Conservation (phyloP, 1,140 invertebrate species). For the Melipona quadrifasciata region DNA sequence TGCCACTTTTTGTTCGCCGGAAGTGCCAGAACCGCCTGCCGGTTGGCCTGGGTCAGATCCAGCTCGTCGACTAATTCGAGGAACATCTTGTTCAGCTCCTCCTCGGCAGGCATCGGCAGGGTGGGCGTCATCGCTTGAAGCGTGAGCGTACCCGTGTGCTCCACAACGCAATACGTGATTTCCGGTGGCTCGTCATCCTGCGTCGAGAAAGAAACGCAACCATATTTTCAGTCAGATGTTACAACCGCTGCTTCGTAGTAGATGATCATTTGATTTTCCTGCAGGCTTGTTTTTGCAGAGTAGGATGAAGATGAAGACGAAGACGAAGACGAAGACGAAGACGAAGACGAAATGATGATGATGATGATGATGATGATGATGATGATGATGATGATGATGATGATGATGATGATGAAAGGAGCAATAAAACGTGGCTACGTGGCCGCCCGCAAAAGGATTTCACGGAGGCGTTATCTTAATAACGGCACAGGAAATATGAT, state of each 20-base stretch:
- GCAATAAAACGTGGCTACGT: neutral
- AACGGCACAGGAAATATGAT: neutral
- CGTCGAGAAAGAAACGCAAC: slow-evolving; percentile 65
- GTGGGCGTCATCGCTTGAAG: slow-evolving; percentile 93
- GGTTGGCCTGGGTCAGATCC: slow-evolving; percentile 95
- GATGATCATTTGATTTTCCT: neutral
- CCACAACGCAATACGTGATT: slow-evolving; percentile 94
- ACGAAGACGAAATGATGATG: neutral
- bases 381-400: neutral
- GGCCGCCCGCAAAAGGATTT: slow-evolving; percentile 1
- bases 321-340: neutral
- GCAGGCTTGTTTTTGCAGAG: slow-evolving; percentile 3
- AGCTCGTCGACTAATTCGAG: slow-evolving; percentile 97
- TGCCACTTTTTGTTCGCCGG: slow-evolving; percentile 98
- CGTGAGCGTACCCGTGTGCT: slow-evolving; percentile 91
- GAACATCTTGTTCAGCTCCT: slow-evolving; percentile 96
- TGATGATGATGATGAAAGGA: neutral
- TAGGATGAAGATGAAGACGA: too few species aligned
- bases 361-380: neutral
- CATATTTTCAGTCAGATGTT: neutral
- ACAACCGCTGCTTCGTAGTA: neutral
- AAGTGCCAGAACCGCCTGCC: slow-evolving; percentile 94
- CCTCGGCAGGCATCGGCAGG: slow-evolving; percentile 94
- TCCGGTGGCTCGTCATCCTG: slow-evolving; percentile 95
- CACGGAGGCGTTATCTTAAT: neutral